A percentile compares a stretch with the other conserved stretches of the same genome.
phyloP scores from a whole-genome alignment of 2,888 invertebrate species.

The Netelia melanura region DNA sequence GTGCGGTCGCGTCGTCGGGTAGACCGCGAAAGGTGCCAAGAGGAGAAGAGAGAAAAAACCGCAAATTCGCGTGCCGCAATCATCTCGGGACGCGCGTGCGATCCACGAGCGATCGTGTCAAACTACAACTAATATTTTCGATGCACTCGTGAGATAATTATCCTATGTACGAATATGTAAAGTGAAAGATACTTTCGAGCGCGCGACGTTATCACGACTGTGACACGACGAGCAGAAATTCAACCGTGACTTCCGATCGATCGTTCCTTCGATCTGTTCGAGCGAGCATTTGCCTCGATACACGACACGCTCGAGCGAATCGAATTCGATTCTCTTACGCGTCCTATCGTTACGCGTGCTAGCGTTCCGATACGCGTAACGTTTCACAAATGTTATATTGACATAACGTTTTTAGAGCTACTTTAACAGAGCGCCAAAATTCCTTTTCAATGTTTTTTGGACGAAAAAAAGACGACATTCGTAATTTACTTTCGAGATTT shows the following conservation, averaged over 20 bases:
- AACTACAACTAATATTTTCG: background rate
- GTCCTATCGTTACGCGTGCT: no score
- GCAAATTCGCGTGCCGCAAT: conserved; percentile 50
- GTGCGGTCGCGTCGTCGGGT: conserved; percentile 60
- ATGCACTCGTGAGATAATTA: background rate
- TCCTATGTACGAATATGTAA: background rate
- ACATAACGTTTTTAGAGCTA: no score
- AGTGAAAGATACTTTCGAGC: background rate
- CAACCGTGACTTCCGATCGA: conserved; percentile 57
- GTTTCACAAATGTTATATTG: no score
- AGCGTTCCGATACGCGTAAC: no score
- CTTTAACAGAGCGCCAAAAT: no score
- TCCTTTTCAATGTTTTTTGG: no score
- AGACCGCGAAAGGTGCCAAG: conserved; percentile 19
- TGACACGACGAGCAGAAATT: conserved; percentile 50
- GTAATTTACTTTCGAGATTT: no score
- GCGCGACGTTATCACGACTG: conserved; percentile 8
- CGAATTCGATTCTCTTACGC: conserved; percentile 27
- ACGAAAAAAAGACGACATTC: no score
- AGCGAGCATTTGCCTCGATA: conserved; percentile 46
- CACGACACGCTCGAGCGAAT: conserved; percentile 53
- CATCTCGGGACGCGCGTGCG: conserved; percentile 9
- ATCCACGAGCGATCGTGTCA: background rate
- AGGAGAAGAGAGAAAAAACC: conserved; percentile 34
- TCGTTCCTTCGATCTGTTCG: conserved; percentile 62